Evolutionary conservation across 2,888 invertebrate genomes (phyloP).

Genomic region (Tyria jacobaeae): DNA sequence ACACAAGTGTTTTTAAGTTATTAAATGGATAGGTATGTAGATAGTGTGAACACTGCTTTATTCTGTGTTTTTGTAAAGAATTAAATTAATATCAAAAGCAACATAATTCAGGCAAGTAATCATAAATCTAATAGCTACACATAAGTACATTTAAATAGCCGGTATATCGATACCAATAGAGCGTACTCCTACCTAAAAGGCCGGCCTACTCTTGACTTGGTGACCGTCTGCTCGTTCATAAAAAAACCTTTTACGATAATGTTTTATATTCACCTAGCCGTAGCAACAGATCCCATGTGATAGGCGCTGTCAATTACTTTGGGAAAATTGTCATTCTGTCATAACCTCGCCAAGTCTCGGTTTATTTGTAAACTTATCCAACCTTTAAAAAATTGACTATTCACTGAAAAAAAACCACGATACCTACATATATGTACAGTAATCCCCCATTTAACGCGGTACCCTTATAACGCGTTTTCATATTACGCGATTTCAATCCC

Average conservation of each 20-base stretch:
- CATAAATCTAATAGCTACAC: constrained; percentile 32
- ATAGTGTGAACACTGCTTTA: no score
- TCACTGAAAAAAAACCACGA: constrained; percentile 1
- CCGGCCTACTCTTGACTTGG: no score
- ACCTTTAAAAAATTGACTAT: constrained; percentile 1
- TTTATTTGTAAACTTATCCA: constrained; percentile 35
- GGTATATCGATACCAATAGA: constrained; percentile 38
- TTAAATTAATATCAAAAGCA: constrained; percentile 39
- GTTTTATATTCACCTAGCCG: constrained; percentile 37
- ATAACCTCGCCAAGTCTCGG: constrained; percentile 36
- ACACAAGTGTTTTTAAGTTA: no score
- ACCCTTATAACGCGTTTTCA: no score
- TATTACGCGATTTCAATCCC: no score
- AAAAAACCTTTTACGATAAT: constrained; percentile 59
- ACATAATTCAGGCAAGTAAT: constrained; percentile 19
- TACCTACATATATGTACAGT: not conserved
- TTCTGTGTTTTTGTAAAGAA: constrained; percentile 16
- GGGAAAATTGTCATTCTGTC: constrained; percentile 65
- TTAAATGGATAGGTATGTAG: no score
- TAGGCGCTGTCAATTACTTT: constrained; percentile 51
- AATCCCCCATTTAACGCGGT: no score
- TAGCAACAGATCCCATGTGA: constrained; percentile 33
- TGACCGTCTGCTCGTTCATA: no score
- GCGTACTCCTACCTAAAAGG: no score
- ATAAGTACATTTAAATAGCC: constrained; percentile 23